phyloP scores from a whole-genome alignment of 2,113 vertebrate genomes.

The Alosa alosa region DNA sequence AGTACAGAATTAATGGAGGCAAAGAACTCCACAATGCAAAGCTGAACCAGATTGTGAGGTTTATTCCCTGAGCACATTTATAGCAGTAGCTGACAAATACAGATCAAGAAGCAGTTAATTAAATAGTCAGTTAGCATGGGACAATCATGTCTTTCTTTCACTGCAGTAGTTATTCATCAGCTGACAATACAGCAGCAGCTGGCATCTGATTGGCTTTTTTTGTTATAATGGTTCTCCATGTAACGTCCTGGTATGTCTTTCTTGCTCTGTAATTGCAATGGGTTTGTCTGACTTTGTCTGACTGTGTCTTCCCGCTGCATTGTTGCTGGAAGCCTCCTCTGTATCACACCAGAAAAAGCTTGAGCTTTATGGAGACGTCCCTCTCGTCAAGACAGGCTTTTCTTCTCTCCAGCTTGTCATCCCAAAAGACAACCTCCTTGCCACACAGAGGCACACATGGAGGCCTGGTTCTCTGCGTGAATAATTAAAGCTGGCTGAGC shows the following conservation, averaged over 20 bases:
- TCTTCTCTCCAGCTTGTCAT: background rate
- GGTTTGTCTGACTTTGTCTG: background rate
- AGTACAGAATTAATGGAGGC: no score
- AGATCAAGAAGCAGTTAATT: no score
- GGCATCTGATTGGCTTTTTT: background rate
- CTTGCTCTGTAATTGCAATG: background rate
- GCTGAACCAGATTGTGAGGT: no score
- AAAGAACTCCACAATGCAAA: no score
- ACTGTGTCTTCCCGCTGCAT: background rate
- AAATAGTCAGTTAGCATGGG: no score
- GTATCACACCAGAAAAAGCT: background rate
- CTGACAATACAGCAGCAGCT: background rate
- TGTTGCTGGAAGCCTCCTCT: background rate
- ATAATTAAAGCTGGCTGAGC: background rate
- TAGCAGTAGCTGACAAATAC: no score
- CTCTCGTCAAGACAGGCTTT: background rate
- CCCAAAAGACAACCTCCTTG: background rate
- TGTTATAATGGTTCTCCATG: no score
- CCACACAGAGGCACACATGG: background rate
- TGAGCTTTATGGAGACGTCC: background rate
- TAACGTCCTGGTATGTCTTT: no score
- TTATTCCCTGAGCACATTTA: no score
- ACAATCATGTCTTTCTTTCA: background rate
- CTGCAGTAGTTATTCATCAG: background rate
- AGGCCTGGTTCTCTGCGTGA: background rate